A percentile compares a stretch with the other conserved stretches of the same genome.
Conservation (phyloP, 1,140 invertebrate species). For the Caenorhabditis brenneri region DNA sequence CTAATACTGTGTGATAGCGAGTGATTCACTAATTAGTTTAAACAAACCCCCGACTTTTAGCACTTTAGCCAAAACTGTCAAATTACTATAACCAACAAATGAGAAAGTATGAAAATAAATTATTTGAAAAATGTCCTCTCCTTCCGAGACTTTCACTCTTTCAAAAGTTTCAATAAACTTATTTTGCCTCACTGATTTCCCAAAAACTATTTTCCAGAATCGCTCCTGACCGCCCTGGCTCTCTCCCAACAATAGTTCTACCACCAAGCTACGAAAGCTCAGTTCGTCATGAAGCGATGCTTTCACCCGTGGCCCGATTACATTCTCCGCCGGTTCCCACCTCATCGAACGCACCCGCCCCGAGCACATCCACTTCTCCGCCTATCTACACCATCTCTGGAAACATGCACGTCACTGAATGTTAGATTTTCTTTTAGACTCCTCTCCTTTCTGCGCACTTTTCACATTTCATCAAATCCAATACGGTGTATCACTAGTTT, state of each 20-base stretch:
- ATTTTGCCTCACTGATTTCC: too few species aligned
- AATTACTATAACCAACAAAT: too few species aligned
- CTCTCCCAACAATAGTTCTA: constrained; percentile 24
- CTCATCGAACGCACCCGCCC: constrained; percentile 17
- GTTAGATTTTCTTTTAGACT: not conserved
- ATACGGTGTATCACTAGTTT: not conserved
- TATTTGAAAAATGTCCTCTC: too few species aligned
- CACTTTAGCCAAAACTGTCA: too few species aligned
- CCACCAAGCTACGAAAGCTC: constrained; percentile 47
- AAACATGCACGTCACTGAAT: constrained; percentile 43
- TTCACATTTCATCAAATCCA: constrained; percentile 3
- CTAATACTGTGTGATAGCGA: constrained; percentile 8
- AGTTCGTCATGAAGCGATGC: constrained; percentile 1
- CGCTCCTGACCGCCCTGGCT: constrained; percentile 39
- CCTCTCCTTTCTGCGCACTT: not conserved
- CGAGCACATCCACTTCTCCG: constrained; percentile 36
- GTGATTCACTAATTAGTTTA: not conserved
- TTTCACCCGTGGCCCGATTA: not conserved
- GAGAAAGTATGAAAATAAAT: too few species aligned
- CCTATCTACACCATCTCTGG: constrained; percentile 40
- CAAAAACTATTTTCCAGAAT: constrained; percentile 1
- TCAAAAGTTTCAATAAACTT: too few species aligned
- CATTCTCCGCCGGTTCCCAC: constrained; percentile 30
- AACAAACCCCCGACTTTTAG: too few species aligned
- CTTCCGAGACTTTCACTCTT: too few species aligned